Conservation (phyloP, 2,113 vertebrate species). For the Ciconia stormi region DNA sequence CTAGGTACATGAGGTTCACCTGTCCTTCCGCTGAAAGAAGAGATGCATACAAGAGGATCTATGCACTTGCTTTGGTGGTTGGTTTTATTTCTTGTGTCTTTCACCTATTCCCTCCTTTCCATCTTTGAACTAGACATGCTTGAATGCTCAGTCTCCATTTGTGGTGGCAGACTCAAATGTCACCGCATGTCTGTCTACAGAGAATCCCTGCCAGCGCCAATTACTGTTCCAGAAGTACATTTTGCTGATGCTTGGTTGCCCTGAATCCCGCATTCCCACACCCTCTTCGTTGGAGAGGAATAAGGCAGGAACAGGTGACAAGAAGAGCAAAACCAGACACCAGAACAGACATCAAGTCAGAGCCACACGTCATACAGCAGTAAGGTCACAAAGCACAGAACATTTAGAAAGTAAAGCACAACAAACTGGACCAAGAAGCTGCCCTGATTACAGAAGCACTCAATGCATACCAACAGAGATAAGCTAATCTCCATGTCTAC, state of each 20-base stretch:
- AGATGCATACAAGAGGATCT: background rate
- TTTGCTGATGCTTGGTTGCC: background rate
- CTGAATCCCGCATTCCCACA: background rate
- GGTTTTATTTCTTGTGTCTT: background rate
- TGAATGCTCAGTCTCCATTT: background rate
- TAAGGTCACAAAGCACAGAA: background rate
- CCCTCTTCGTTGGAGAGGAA: fast-evolving
- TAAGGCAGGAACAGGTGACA: background rate
- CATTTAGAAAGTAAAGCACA: background rate
- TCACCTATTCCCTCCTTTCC: background rate
- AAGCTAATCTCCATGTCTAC: background rate
- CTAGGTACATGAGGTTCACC: background rate
- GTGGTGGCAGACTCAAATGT: background rate
- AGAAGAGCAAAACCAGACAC: background rate
- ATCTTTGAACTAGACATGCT: background rate
- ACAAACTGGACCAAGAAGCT: background rate
- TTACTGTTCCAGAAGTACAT: background rate
- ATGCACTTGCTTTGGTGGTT: background rate
- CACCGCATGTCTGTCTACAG: background rate
- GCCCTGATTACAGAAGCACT: background rate
- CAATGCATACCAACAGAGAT: background rate
- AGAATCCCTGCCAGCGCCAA: background rate
- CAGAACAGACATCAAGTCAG: background rate
- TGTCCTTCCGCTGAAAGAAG: background rate
- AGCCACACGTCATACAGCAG: background rate